Percentiles rank a stretch among this genome's conserved stretches.
Conservation (phyloP, 2,797 vertebrate genomes). For the Scyliorhinus canicula region DNA sequence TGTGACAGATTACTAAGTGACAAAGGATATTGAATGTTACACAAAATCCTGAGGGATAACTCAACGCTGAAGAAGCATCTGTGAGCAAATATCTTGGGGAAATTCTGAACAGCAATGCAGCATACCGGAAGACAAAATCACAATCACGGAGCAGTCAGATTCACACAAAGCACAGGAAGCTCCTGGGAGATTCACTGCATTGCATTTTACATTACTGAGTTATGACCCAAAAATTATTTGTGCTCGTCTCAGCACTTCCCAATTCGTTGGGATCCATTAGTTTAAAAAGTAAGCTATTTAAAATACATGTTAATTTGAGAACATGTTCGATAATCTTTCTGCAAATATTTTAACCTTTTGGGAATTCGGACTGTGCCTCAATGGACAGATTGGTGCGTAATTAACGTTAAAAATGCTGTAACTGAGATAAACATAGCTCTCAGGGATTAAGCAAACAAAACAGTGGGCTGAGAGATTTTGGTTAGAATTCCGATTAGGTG, state of each 20-base stretch:
- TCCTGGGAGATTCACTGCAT: not conserved
- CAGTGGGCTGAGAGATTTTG: not conserved
- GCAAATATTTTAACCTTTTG: not conserved
- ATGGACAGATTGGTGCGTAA: not conserved
- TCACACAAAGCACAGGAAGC: not conserved
- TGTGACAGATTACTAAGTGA: slow-evolving; percentile 80
- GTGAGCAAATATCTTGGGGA: not conserved
- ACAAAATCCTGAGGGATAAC: not conserved
- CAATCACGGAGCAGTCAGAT: not conserved
- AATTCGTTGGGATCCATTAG: not conserved
- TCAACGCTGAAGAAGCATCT: not conserved
- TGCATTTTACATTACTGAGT: not conserved
- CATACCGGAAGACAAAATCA: not conserved
- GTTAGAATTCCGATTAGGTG: not conserved
- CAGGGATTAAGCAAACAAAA: not conserved
- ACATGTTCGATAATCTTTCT: not conserved
- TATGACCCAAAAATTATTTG: not conserved
- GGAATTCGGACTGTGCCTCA: not conserved
- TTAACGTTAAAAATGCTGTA: not conserved
- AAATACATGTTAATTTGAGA: not conserved
- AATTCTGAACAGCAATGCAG: not conserved
- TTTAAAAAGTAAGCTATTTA: not conserved
- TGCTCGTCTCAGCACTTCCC: not conserved
- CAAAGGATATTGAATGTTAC: not conserved
- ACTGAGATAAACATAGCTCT: not conserved